Percentiles rank a stretch among this genome's conserved stretches.
phyloP scores from a whole-genome alignment of 2,113 vertebrate genomes.

The Nothoprocta pentlandii region DNA sequence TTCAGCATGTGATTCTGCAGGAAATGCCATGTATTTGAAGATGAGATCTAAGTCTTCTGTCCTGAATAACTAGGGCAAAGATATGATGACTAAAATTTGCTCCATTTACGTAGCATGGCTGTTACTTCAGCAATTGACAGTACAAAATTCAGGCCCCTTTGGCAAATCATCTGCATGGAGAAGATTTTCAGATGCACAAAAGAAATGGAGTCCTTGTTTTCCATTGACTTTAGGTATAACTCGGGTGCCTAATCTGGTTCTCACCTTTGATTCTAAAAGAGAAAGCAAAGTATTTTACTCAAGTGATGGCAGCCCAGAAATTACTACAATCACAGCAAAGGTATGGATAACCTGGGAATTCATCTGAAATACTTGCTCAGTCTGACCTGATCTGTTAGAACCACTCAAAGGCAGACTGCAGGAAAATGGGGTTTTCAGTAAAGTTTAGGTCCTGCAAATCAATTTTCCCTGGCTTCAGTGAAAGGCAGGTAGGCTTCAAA shows the following conservation, averaged over 20 bases:
- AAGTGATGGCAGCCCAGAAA: not conserved
- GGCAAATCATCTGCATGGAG: fast-evolving
- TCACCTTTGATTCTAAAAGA: not conserved
- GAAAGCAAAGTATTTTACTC: not conserved
- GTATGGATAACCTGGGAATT: not conserved
- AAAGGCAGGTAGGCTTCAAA: not conserved
- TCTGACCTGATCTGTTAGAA: not conserved
- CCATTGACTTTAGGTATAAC: not conserved
- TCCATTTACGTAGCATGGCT: not conserved
- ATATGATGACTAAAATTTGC: not conserved
- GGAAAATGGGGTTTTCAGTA: not conserved
- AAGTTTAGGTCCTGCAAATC: not conserved
- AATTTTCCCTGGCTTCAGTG: not conserved
- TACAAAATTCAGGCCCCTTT: not conserved
- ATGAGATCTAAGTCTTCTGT: not conserved
- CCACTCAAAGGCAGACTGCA: not conserved
- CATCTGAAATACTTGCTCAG: not conserved
- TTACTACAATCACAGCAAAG: not conserved
- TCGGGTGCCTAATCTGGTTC: not conserved
- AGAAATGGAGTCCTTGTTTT: not conserved
- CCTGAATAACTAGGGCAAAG: not conserved
- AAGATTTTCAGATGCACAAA: not conserved
- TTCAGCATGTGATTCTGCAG: not conserved
- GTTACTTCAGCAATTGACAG: not conserved
- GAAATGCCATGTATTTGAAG: not conserved